These are phyloP conservation scores for Epinephelus lanceolatus DNA, from an alignment of 2,113 vertebrate species.

Conservation along the genomic window DNA sequence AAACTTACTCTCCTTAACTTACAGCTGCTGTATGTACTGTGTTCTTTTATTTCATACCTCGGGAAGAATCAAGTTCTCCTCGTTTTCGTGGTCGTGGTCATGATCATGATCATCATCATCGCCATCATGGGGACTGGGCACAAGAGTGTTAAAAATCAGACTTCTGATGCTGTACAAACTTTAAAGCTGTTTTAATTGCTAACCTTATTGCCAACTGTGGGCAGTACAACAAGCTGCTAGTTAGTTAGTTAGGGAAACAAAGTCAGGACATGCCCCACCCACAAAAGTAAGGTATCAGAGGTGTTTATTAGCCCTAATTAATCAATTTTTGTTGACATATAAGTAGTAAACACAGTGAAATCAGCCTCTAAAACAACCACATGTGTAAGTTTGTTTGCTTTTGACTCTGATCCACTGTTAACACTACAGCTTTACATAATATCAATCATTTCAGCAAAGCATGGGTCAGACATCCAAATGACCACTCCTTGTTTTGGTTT, in stretches of 20 bases:
- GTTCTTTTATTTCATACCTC: constrained; percentile 32
- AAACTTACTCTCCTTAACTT: background rate
- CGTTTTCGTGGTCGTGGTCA: background rate
- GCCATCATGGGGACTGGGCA: constrained; percentile 27
- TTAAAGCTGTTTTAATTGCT: background rate
- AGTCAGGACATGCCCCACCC: background rate
- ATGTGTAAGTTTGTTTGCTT: no score
- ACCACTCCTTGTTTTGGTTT: no score
- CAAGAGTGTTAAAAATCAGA: no score
- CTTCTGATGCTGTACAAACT: background rate
- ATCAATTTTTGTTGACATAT: no score
- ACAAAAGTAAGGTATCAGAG: background rate
- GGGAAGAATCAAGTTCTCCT: background rate
- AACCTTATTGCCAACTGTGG: background rate
- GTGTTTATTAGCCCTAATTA: background rate
- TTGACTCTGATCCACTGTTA: no score
- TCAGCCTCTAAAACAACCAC: background rate
- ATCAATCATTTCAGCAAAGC: no score
- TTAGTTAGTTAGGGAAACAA: background rate
- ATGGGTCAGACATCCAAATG: no score
- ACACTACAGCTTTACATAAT: no score
- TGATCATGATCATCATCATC: constrained; percentile 3
- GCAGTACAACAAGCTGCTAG: background rate
- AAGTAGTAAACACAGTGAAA: background rate
- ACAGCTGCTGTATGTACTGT: background rate